Evolutionary conservation across 1,140 invertebrate species (phyloP).

Genomic region (Uloborus diversus): DNA sequence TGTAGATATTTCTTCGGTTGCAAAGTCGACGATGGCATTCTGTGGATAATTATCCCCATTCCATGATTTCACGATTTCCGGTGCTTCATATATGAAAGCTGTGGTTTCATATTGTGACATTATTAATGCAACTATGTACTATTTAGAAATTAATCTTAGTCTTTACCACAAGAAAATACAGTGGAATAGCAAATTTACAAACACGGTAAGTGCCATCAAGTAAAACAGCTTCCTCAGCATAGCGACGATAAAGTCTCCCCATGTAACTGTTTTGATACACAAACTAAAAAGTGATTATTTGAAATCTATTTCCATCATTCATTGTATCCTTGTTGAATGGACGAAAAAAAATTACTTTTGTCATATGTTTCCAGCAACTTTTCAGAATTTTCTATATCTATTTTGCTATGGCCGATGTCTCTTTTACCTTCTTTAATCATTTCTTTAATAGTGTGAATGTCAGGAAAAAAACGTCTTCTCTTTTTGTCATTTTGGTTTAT

Average conservation of each 20-base stretch:
- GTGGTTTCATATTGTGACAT: slow-evolving; percentile 2
- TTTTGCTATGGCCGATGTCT: too few relatives aligned
- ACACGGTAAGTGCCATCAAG: background rate
- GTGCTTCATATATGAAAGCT: background rate
- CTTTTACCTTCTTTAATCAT: too few relatives aligned
- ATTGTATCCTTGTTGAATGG: too few relatives aligned
- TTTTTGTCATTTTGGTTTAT: too few relatives aligned
- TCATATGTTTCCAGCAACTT: too few relatives aligned
- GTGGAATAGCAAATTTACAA: background rate
- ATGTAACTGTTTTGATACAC: too few relatives aligned
- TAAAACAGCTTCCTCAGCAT: background rate
- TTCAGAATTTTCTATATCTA: too few relatives aligned
- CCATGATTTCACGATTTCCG: background rate
- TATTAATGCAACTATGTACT: background rate
- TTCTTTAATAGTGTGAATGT: too few relatives aligned
- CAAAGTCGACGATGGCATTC: slow-evolving; percentile 25
- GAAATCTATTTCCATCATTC: too few relatives aligned
- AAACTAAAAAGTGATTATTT: too few relatives aligned
- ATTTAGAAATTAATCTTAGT: background rate
- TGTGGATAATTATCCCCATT: background rate
- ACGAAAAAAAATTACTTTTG: too few relatives aligned
- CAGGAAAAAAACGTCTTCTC: too few relatives aligned
- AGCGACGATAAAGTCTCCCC: background rate
- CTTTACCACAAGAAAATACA: background rate
- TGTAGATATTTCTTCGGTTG: slow-evolving; percentile 9